These are phyloP conservation scores for Corythoichthys intestinalis DNA, from an alignment of 2,113 vertebrate species.

Conservation along the genomic window DNA sequence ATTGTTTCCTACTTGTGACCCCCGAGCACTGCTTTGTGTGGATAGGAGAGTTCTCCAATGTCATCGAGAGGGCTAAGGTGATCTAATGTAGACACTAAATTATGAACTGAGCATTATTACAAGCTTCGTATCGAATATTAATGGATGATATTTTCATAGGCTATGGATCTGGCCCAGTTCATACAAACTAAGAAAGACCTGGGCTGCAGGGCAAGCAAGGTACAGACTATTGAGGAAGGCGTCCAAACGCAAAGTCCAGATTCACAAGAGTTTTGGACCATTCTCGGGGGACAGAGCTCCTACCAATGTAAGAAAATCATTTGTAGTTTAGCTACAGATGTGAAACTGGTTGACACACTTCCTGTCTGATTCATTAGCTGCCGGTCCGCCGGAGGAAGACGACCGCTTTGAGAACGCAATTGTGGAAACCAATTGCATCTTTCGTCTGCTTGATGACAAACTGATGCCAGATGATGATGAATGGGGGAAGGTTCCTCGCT, in stretches of 20 bases:
- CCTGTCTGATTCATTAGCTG: constrained; percentile 63
- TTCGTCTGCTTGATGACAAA: constrained; percentile 88
- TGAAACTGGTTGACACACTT: not conserved
- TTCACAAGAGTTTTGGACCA: constrained; percentile 91
- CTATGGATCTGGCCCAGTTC: constrained; percentile 87
- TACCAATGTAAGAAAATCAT: constrained; percentile 78
- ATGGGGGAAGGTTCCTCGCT: constrained; percentile 92
- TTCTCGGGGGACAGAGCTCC: constrained; percentile 83
- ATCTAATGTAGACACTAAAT: not conserved
- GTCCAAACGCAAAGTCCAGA: constrained; percentile 80
- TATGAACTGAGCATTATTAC: not conserved
- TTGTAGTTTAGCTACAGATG: not conserved
- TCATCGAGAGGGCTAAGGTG: constrained; percentile 95
- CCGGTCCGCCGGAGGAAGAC: constrained; percentile 88
- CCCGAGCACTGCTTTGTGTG: constrained; percentile 88
- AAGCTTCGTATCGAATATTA: not conserved
- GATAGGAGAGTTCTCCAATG: constrained; percentile 95
- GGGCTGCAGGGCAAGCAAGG: constrained; percentile 86
- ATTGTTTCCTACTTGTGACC: constrained; percentile 91
- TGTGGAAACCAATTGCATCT: constrained; percentile 98
- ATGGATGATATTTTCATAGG: constrained; percentile 60
- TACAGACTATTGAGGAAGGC: constrained; percentile 86
- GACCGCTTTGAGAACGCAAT: constrained; percentile 92
- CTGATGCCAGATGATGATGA: constrained; percentile 93
- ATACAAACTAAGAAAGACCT: constrained; percentile 94